Percentiles rank a stretch among this genome's conserved stretches.
These are phyloP conservation scores for Gymnodraco acuticeps DNA, from an alignment of 2,797 vertebrate genomes.

Conservation along the genomic window DNA sequence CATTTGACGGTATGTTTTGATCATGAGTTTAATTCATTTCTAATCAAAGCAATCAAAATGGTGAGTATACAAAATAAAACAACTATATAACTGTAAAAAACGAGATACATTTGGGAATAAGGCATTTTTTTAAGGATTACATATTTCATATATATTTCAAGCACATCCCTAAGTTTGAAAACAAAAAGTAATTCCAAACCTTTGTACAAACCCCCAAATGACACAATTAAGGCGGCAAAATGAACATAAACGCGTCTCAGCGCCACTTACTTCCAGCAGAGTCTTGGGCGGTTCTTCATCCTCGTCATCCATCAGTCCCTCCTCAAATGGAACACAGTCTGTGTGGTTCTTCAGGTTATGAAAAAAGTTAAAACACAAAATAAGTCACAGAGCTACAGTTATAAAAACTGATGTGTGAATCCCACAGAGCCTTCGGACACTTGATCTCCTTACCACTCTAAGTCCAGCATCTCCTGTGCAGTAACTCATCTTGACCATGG, in stretches of 20 bases:
- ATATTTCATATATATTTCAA: no score
- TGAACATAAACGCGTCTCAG: background rate
- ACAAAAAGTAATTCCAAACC: no score
- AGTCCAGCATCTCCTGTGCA: slow-evolving; percentile 95
- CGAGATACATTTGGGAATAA: no score
- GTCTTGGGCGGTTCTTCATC: slow-evolving; percentile 87
- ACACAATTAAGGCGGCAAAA: background rate
- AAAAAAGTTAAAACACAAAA: slow-evolving; percentile 9
- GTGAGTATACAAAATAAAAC: no score
- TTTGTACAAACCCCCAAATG: no score
- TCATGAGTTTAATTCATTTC: no score
- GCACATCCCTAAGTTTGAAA: no score
- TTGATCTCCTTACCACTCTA: slow-evolving; percentile 85
- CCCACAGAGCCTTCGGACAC: background rate
- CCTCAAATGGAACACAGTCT: slow-evolving; percentile 83
- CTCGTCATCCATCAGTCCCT: slow-evolving; percentile 73
- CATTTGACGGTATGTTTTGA: no score
- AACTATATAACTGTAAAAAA: no score
- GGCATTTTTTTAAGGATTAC: no score
- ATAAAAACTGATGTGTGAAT: background rate
- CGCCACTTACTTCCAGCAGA: slow-evolving; percentile 89
- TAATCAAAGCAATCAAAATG: no score
- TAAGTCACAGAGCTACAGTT: background rate
- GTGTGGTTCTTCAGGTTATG: slow-evolving; percentile 67
- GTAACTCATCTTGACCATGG: slow-evolving; percentile 97